Evolutionary conservation across 1,140 invertebrate species (phyloP), one percentile per base, ranked within the genome.

Genomic region (Nymphalis io): DNA sequence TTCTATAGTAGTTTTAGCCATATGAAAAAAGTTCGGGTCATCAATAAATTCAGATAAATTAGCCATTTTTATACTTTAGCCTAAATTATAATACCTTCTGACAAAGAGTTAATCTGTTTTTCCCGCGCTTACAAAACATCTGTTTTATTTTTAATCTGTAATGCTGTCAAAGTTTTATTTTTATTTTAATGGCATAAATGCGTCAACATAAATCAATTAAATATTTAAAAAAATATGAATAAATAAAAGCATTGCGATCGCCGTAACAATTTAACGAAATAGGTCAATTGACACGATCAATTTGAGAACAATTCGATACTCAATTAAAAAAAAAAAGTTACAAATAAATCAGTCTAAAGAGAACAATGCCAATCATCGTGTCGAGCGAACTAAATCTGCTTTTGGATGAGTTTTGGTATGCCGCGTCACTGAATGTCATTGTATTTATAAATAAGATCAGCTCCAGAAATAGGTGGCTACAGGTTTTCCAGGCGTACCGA

Each of bases 401-500:
- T 91, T 91, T 91, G 89, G 89, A 91, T 91, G 85, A 81, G 84
- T 89, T 89, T 89, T 89, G 89, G 89, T 91, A 91, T 91, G 89
- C 87, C 75, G 83, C 85, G 89, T 89, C 89, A 89, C 83, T 83
- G 80, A 91, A 92, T 92, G 90, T 92, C 89, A 92, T 91, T 92
- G 88, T 88, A 90, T 92, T 92, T 92, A 91, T 92, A 92, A 92
- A 89, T 91, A 88, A 83, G 83, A 86, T 88, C 88, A 91, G 90
- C 92, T 92, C 92, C 90, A 92, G 92, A 92, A 92, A 92, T 92
- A 92, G 91, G 89, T 88, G 80, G 89, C 88, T 87, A 91, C 90
- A 91, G 88, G 88, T 92, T 92, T 92, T 92, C 92, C 92, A 92
- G 92, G 89, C 92, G 87, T 85, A 84, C 84, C 85, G 91, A 87